Evolutionary conservation across 2,888 invertebrate genomes (phyloP).

Genomic region (Mythimna impura): DNA sequence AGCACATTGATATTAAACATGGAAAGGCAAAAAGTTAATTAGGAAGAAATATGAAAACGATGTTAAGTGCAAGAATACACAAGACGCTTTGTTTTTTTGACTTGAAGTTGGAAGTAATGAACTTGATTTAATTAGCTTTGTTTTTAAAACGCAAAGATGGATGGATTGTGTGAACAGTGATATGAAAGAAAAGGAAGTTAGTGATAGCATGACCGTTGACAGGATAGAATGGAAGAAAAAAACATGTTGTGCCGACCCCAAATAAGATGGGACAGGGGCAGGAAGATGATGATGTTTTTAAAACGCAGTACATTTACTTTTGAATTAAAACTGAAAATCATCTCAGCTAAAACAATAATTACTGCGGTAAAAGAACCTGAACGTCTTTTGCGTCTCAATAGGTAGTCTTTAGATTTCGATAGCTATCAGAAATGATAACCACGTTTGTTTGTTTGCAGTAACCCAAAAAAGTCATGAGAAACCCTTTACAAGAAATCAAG

Average conservation of each 20-base stretch:
- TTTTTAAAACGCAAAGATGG: constrained; percentile 16
- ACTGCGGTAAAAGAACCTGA: background rate
- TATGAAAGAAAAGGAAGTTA: too few relatives aligned
- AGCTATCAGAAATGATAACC: background rate
- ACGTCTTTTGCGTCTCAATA: too few relatives aligned
- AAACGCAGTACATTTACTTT: constrained; percentile 12
- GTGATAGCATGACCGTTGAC: too few relatives aligned
- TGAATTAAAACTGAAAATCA: background rate
- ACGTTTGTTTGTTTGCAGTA: constrained; percentile 3
- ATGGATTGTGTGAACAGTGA: too few relatives aligned
- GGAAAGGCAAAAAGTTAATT: constrained; percentile 48
- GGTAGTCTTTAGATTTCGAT: background rate
- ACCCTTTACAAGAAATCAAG: constrained; percentile 17
- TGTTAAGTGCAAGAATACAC: constrained; percentile 22
- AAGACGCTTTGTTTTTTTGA: constrained; percentile 28
- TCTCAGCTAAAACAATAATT: background rate
- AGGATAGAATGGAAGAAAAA: too few relatives aligned
- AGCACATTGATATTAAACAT: constrained; percentile 53
- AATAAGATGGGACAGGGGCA: too few relatives aligned
- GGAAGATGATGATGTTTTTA: too few relatives aligned
- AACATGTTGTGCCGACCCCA: too few relatives aligned
- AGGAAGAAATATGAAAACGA: constrained; percentile 44
- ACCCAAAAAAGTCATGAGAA: constrained; percentile 8
- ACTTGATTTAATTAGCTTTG: constrained; percentile 18
- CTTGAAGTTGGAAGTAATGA: constrained; percentile 17